These are phyloP conservation scores for Deroplatys truncata DNA, from an alignment of 2,888 invertebrate species.

Conservation along the genomic window DNA sequence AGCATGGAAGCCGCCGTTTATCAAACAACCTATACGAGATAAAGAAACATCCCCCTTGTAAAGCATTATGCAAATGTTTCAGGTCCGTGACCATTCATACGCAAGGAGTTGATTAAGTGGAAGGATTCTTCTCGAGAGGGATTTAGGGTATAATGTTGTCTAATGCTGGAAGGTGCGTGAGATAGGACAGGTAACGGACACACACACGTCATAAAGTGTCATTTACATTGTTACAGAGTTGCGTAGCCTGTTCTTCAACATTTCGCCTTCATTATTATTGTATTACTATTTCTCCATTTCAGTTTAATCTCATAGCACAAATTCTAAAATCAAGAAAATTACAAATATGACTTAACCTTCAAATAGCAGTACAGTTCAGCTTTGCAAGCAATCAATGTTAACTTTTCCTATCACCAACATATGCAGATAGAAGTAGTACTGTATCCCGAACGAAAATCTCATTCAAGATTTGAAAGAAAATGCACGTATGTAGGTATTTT, in stretches of 20 bases:
- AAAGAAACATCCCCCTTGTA: constrained; percentile 7
- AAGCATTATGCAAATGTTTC: constrained; percentile 29
- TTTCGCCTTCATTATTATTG: not conserved
- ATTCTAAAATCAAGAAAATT: no score
- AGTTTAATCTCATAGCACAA: no score
- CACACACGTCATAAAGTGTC: not conserved
- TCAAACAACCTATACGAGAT: not conserved
- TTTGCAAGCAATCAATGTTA: no score
- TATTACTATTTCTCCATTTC: no score
- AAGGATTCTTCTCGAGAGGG: constrained; percentile 24
- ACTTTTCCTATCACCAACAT: no score
- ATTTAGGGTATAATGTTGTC: constrained; percentile 15
- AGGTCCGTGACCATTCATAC: constrained; percentile 26
- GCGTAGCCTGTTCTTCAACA: not conserved
- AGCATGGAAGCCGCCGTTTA: not conserved
- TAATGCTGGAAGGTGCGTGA: constrained; percentile 13
- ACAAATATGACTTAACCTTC: no score
- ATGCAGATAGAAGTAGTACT: no score
- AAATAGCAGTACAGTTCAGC: no score
- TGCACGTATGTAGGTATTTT: no score
- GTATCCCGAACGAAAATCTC: no score
- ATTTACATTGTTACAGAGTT: not conserved
- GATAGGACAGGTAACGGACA: not conserved
- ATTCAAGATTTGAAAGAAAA: no score
- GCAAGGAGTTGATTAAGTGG: constrained; percentile 30